Evolutionary conservation across 1,140 invertebrate genomes (phyloP).

Genomic region (Cecropterus lyciades): DNA sequence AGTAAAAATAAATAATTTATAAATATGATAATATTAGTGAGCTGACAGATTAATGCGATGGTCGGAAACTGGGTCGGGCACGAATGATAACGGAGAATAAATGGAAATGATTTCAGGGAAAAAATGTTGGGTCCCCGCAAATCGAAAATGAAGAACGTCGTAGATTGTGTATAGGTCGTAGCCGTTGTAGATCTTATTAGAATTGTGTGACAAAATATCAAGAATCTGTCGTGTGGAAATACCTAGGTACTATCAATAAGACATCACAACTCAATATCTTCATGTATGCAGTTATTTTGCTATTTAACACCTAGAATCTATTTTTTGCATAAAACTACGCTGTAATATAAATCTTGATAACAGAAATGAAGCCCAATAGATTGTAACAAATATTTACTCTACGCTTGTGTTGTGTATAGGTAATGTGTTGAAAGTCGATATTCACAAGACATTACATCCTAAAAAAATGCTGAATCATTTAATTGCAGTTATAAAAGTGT

Average conservation of each 20-base stretch:
- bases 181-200: constrained; percentile 2
- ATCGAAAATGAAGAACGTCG: constrained; percentile 24
- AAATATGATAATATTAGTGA: constrained; percentile 40
- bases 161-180: not conserved
- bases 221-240: not conserved
- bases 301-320: too few species aligned
- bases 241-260: not conserved
- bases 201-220: constrained; percentile 13
- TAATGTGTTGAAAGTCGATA: too few species aligned
- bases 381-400: too few species aligned
- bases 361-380: too few species aligned
- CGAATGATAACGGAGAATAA: constrained; percentile 52
- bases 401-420: too few species aligned
- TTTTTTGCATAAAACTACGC: too few species aligned
- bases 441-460: too few species aligned
- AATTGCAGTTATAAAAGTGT: too few species aligned
- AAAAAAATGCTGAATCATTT: too few species aligned
- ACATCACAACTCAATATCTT: not conserved
- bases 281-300: too few species aligned
- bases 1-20: constrained; percentile 28
- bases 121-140: constrained; percentile 35
- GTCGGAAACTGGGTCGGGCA: constrained; percentile 53
- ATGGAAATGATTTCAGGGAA: constrained; percentile 47
- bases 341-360: too few species aligned
- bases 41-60: constrained; percentile 38